These are phyloP conservation scores for Andrena cerasifolii DNA, from an alignment of 1,140 invertebrate species.

Conservation along the genomic window DNA sequence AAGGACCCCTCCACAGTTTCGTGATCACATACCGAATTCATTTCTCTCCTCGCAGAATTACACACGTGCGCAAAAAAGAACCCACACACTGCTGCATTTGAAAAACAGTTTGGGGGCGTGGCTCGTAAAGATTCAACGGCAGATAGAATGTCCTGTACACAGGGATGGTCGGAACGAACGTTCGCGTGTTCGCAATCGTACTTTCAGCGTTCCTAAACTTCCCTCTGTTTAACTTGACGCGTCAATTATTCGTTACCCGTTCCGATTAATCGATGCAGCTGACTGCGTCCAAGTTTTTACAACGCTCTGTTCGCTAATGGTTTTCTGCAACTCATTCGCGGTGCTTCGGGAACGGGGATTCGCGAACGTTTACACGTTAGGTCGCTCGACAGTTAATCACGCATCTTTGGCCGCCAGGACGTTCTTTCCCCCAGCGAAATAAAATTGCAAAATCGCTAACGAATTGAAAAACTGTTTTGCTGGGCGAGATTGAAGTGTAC, in stretches of 20 bases:
- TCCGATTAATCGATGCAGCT: slow-evolving; percentile 7
- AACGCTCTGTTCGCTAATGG: slow-evolving; percentile 1
- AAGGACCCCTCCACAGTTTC: too few relatives aligned
- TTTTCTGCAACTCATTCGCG: neutral
- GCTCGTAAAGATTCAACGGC: neutral
- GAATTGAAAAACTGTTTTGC: too few relatives aligned
- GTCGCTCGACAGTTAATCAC: neutral
- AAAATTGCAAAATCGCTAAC: too few relatives aligned
- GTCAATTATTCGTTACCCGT: slow-evolving; percentile 32
- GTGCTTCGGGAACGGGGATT: too few relatives aligned
- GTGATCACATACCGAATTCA: too few relatives aligned
- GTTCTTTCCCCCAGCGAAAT: neutral
- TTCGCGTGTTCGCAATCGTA: slow-evolving; percentile 23
- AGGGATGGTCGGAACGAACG: neutral
- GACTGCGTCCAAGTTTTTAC: slow-evolving; percentile 15
- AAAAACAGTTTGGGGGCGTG: too few relatives aligned
- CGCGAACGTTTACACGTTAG: neutral
- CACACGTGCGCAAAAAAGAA: too few relatives aligned
- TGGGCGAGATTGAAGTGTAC: too few relatives aligned
- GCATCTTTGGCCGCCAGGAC: too few relatives aligned
- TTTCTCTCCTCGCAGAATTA: too few relatives aligned
- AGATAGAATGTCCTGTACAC: slow-evolving; percentile 1
- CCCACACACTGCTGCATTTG: too few relatives aligned
- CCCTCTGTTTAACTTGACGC: slow-evolving; percentile 34
- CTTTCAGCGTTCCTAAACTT: slow-evolving; percentile 9